Evolutionary conservation across 2,113 vertebrate genomes (phyloP).

Genomic region (Alethe castanea): DNA sequence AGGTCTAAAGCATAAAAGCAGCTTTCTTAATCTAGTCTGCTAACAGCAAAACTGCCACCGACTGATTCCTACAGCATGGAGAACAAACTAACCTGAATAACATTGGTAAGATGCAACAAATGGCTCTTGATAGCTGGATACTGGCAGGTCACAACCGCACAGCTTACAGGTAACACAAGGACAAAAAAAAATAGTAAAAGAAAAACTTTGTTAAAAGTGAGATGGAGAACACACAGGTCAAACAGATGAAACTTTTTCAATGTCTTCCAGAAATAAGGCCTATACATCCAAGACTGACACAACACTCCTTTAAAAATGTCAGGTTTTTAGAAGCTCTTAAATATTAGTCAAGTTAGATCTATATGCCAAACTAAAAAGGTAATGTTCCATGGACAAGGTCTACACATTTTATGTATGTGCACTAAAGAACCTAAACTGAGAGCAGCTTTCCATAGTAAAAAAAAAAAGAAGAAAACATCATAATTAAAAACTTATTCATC

Average conservation of each 20-base stretch:
- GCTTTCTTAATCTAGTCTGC: neutral
- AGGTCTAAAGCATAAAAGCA: neutral
- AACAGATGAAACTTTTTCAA: neutral
- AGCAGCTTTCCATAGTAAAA: neutral
- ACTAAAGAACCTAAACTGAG: neutral
- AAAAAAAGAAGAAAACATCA: neutral
- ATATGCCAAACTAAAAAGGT: neutral
- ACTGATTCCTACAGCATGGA: neutral
- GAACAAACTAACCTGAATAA: neutral
- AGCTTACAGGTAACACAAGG: neutral
- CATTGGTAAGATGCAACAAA: neutral
- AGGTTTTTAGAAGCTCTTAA: neutral
- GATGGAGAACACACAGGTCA: neutral
- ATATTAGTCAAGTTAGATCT: neutral
- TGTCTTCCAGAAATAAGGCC: neutral
- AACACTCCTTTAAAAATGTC: neutral
- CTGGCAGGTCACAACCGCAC: neutral
- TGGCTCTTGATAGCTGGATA: neutral
- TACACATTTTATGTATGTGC: neutral
- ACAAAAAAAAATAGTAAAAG: neutral
- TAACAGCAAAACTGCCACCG: neutral
- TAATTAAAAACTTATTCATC: neutral
- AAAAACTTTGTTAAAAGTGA: neutral
- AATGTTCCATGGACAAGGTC: neutral
- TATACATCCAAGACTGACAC: neutral